A percentile compares a stretch with the other conserved stretches of the same genome.
Conservation (phyloP, 1,140 invertebrate species). For the Atta cephalotes region DNA sequence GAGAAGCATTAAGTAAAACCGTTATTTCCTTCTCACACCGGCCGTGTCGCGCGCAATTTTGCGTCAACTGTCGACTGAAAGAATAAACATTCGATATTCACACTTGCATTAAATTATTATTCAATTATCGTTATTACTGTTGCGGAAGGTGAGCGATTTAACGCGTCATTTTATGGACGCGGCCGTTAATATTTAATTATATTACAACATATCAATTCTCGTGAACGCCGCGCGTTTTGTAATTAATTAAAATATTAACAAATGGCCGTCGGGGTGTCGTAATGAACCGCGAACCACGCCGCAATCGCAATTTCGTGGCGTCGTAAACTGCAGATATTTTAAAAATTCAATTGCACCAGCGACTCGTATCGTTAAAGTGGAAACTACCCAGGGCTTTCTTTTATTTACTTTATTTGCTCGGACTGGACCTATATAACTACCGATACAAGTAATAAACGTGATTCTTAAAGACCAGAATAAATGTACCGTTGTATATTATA, state of each 20-base stretch:
- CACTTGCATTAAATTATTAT: constrained; percentile 32
- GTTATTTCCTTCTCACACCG: constrained; percentile 42
- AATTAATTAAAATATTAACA: constrained; percentile 61
- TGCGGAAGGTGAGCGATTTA: constrained; percentile 56
- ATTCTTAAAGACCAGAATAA: constrained; percentile 53
- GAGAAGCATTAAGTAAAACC: constrained; percentile 57
- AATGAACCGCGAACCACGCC: constrained; percentile 39
- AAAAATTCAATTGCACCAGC: constrained; percentile 57
- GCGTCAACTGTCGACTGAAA: constrained; percentile 5
- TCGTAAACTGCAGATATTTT: constrained; percentile 62
- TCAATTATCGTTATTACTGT: constrained; percentile 53
- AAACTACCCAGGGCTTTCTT: constrained; percentile 51
- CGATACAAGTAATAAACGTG: constrained; percentile 66
- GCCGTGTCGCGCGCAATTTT: constrained; percentile 1
- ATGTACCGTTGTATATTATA: constrained; percentile 5
- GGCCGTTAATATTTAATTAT: constrained; percentile 58
- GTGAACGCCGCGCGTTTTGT: constrained; percentile 24
- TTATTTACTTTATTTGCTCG: constrained; percentile 61
- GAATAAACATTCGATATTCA: constrained; percentile 47
- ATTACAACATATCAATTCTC: constrained; percentile 55
- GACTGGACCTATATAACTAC: neutral
- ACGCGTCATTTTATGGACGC: constrained; percentile 53
- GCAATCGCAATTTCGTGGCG: constrained; percentile 43
- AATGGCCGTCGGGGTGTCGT: constrained; percentile 26
- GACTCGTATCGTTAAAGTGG: constrained; percentile 62